Conservation (phyloP, 2,888 invertebrate genomes). For the Neuroscelio doddi region DNA sequence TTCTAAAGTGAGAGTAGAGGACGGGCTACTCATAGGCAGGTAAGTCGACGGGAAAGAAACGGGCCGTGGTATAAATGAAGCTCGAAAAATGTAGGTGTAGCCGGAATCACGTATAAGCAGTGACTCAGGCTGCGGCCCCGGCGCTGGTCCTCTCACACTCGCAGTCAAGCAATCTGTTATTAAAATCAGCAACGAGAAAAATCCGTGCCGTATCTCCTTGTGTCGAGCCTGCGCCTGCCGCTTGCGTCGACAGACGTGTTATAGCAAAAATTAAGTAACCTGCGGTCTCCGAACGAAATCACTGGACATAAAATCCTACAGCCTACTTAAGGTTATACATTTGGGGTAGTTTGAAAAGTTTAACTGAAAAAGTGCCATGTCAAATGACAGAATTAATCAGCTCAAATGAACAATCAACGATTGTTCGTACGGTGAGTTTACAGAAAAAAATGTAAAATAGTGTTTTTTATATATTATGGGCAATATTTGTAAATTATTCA, state of each 20-base stretch:
- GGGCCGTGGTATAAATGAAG: constrained; percentile 44
- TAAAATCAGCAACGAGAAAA: constrained; percentile 72
- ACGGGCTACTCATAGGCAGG: constrained; percentile 28
- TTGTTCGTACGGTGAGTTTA: no score
- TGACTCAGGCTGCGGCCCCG: constrained; percentile 60
- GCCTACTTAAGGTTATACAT: no score
- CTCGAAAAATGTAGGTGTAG: constrained; percentile 39
- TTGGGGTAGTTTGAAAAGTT: no score
- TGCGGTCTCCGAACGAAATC: no score
- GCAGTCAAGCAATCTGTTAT: constrained; percentile 66
- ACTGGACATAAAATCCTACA: no score
- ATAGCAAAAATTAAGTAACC: constrained; percentile 70
- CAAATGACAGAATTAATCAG: no score
- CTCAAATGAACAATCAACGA: no score
- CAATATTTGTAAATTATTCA: no score
- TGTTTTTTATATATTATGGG: no score
- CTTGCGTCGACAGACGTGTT: constrained; percentile 66
- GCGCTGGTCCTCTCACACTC: constrained; percentile 34
- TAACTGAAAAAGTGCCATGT: no score
- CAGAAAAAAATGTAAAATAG: no score
- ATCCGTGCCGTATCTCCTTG: constrained; percentile 71
- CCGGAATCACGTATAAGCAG: constrained; percentile 68
- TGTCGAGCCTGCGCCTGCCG: constrained; percentile 49
- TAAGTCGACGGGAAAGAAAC: constrained; percentile 50
- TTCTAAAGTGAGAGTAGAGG: constrained; percentile 41